phyloP scores from a whole-genome alignment of 2,113 vertebrate species.

The Arenaria interpres region DNA sequence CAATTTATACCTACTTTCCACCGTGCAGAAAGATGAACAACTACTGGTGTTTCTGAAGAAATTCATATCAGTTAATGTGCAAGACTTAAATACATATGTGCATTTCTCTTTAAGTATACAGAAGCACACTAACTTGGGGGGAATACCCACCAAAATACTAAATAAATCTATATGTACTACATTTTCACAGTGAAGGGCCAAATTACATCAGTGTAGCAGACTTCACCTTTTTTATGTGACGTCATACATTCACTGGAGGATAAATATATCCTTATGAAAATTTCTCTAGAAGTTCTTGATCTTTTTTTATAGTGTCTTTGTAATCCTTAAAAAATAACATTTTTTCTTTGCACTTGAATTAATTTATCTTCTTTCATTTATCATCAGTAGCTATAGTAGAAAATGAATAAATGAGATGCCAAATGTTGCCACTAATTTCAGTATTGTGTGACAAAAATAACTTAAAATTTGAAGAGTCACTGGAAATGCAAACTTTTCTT shows the following conservation, averaged over 20 bases:
- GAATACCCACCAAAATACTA: neutral
- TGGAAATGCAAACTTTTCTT: neutral
- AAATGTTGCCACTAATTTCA: neutral
- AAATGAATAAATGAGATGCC: neutral
- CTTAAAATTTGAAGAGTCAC: neutral
- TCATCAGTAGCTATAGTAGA: neutral
- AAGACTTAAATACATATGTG: accelerated
- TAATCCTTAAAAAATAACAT: neutral
- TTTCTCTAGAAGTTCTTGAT: accelerated
- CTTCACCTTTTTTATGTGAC: neutral
- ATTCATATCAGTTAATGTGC: neutral
- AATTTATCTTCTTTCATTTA: neutral
- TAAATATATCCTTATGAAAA: neutral
- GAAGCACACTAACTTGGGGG: neutral
- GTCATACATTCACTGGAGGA: neutral
- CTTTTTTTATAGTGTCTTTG: neutral
- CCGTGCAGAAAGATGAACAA: neutral
- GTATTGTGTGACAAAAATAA: neutral
- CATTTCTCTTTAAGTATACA: neutral
- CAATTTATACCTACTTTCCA: neutral
- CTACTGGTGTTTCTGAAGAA: neutral
- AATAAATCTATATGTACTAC: neutral
- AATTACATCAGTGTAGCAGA: neutral
- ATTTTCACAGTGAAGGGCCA: neutral
- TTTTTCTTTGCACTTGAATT: neutral